These are phyloP conservation scores for Polydrusus pterygomalis DNA, from an alignment of 2,888 invertebrate species.

Conservation along the genomic window DNA sequence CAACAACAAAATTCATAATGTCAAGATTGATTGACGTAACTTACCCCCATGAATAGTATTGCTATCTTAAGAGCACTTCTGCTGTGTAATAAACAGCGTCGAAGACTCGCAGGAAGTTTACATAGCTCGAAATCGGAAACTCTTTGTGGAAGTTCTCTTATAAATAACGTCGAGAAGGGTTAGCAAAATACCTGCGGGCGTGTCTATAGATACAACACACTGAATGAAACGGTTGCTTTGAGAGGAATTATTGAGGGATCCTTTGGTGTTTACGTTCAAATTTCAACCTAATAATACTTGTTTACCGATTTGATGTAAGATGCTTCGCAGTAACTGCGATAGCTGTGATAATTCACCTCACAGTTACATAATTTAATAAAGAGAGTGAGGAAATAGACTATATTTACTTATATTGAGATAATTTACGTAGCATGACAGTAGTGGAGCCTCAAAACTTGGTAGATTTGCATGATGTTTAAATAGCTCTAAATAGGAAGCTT, in stretches of 20 bases:
- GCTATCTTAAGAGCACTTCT: constrained; percentile 27
- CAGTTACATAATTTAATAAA: too few species aligned
- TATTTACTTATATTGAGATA: too few species aligned
- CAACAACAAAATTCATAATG: constrained; percentile 14
- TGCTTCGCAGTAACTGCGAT: background rate
- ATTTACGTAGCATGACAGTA: too few species aligned
- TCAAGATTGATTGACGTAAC: constrained; percentile 34
- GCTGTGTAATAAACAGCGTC: constrained; percentile 31
- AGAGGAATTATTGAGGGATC: constrained; percentile 15
- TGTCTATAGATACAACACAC: constrained; percentile 4
- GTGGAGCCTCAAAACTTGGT: too few species aligned
- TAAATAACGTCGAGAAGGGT: constrained; percentile 25
- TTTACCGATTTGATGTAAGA: background rate
- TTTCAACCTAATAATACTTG: constrained; percentile 1
- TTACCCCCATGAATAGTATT: constrained; percentile 23
- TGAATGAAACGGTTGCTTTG: constrained; percentile 1
- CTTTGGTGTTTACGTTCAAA: background rate
- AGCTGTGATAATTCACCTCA: too few species aligned
- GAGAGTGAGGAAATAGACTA: too few species aligned
- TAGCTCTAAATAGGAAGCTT: too few species aligned
- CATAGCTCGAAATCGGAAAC: constrained; percentile 26
- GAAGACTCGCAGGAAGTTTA: constrained; percentile 25
- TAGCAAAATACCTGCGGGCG: constrained; percentile 27
- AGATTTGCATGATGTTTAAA: too few species aligned
- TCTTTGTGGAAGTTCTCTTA: constrained; percentile 24